A percentile compares a stretch with the other conserved stretches of the same genome.
Conservation (phyloP, 2,797 vertebrate genomes). For the Rousettus madagascariensis region DNA sequence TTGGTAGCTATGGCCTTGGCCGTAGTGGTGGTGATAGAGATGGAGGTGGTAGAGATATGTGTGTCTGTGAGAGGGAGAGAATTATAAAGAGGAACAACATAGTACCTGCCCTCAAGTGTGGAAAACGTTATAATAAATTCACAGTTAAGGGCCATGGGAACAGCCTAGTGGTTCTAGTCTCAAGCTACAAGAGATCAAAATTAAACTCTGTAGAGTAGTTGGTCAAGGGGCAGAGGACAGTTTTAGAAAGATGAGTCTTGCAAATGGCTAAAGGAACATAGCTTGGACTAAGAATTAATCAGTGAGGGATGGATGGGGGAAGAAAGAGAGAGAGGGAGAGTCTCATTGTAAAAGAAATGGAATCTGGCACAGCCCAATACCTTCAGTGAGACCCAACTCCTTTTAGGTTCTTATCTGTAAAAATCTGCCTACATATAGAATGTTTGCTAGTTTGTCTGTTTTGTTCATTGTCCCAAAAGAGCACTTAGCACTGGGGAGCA, state of each 20-base stretch:
- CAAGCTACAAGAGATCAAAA: neutral
- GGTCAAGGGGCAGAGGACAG: neutral
- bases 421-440: neutral
- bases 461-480: neutral
- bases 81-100: neutral
- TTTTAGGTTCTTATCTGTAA: neutral
- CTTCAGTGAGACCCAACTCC: neutral
- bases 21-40: neutral
- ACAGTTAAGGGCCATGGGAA: neutral
- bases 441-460: neutral
- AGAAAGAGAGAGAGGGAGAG: neutral
- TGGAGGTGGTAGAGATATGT: neutral
- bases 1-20: neutral
- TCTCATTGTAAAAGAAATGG: neutral
- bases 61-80: neutral
- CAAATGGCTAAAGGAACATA: neutral
- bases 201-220: neutral
- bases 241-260: constrained; percentile 7
- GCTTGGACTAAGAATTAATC: neutral
- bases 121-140: neutral
- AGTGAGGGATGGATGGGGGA: neutral
- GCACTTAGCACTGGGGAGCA: neutral
- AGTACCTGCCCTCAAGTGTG: neutral
- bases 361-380: neutral
- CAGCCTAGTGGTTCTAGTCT: neutral